A percentile compares a stretch with the other conserved stretches of the same genome.
phyloP scores from a whole-genome alignment of 2,797 vertebrate genomes.

The Numenius phaeopus region DNA sequence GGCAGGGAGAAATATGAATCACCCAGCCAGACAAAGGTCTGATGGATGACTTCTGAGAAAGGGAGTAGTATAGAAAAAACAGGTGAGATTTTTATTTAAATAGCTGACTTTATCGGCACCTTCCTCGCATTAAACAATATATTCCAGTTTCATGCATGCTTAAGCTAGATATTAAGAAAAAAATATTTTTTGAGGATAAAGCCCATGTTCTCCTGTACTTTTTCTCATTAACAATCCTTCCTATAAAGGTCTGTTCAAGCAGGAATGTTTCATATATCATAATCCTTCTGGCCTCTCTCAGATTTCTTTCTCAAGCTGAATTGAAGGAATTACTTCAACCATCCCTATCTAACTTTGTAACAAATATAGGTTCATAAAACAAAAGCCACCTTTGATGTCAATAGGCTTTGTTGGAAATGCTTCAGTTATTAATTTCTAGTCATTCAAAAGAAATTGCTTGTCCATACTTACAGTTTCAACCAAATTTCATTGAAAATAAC shows the following conservation, averaged over 20 bases:
- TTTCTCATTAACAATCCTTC: background rate
- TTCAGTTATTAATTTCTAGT: background rate
- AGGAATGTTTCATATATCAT: background rate
- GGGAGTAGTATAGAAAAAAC: background rate
- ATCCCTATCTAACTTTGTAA: background rate
- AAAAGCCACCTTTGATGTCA: background rate
- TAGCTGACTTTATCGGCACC: background rate
- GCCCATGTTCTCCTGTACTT: background rate
- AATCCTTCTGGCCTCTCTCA: background rate
- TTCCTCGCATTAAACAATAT: background rate
- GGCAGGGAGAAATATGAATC: background rate
- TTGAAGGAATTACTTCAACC: background rate
- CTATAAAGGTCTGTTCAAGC: background rate
- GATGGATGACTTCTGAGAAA: background rate
- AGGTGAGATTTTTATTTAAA: background rate
- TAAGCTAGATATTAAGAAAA: background rate
- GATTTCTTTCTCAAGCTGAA: background rate
- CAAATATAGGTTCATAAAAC: background rate
- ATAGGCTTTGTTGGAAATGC: background rate
- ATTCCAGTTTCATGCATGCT: background rate
- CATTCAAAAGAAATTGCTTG: background rate
- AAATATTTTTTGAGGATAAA: background rate
- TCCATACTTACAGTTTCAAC: background rate
- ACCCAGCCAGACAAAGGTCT: background rate
- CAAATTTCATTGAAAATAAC: background rate